Conservation (phyloP, 2,888 invertebrate genomes). For the Volucella zonaria region DNA sequence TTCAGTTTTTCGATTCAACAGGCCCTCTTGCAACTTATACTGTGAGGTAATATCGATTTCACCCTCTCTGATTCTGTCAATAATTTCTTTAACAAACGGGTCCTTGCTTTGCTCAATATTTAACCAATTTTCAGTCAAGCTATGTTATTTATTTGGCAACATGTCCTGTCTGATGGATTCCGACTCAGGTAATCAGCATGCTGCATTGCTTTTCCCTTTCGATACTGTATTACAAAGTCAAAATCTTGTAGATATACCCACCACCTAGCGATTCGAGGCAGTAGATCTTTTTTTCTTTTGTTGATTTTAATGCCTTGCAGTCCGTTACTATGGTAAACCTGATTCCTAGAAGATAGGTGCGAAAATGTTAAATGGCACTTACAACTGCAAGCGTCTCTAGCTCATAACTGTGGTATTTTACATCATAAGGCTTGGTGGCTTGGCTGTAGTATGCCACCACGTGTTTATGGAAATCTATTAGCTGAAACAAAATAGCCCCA, state of each 20-base stretch:
- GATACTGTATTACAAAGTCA: constrained; percentile 52
- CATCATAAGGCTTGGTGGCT: constrained; percentile 13
- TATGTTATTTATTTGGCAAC: constrained; percentile 40
- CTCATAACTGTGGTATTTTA: constrained; percentile 33
- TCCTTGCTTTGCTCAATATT: constrained; percentile 31
- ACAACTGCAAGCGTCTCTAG: constrained; percentile 29
- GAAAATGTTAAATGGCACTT: no score
- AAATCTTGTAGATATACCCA: constrained; percentile 74
- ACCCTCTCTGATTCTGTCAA: neutral
- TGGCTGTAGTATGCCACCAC: constrained; percentile 22
- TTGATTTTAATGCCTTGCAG: no score
- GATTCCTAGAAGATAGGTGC: neutral
- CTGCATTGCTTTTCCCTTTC: constrained; percentile 59
- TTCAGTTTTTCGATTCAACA: constrained; percentile 1
- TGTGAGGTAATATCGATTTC: constrained; percentile 1
- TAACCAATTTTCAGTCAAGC: constrained; percentile 39
- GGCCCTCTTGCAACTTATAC: constrained; percentile 4
- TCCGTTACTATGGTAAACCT: neutral
- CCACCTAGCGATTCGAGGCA: constrained; percentile 59
- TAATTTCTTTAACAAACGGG: constrained; percentile 8
- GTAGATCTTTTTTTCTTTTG: constrained; percentile 2
- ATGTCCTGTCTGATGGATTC: constrained; percentile 11
- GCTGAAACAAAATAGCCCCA: constrained; percentile 7
- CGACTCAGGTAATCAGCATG: constrained; percentile 72
- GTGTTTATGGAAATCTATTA: neutral